These are phyloP conservation scores for Astatoreochromis straeleni DNA, from an alignment of 2,113 vertebrate species.

Conservation along the genomic window DNA sequence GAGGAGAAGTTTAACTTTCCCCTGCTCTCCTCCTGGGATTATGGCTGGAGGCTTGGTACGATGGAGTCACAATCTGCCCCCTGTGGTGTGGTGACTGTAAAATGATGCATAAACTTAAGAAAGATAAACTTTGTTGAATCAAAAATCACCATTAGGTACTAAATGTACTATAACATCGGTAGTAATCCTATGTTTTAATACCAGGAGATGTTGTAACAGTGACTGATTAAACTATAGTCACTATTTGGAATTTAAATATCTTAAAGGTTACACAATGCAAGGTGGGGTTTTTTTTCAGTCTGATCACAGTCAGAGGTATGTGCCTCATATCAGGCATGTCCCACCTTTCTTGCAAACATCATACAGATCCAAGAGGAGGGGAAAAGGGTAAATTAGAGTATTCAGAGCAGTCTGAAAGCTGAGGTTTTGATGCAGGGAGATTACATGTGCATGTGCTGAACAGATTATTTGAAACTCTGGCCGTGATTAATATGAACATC, in stretches of 20 bases:
- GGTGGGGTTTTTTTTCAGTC: fast-evolving
- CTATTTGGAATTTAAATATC: background rate
- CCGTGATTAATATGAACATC: background rate
- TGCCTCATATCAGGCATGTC: background rate
- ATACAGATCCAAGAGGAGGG: background rate
- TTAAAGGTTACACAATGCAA: background rate
- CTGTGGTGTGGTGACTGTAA: background rate
- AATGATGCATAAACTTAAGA: background rate
- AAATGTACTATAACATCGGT: background rate
- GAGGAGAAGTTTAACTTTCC: conserved; percentile 57
- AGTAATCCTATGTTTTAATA: background rate
- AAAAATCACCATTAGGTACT: background rate
- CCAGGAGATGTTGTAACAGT: background rate
- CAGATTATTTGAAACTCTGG: background rate
- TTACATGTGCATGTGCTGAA: background rate
- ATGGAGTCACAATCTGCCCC: background rate
- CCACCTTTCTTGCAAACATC: background rate
- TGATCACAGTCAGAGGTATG: background rate
- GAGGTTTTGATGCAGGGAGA: background rate
- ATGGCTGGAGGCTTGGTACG: conserved; percentile 69
- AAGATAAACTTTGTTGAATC: background rate
- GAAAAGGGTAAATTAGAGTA: fast-evolving
- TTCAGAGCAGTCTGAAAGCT: background rate
- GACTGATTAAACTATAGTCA: background rate
- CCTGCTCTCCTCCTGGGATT: conserved; percentile 53